A percentile compares a stretch with the other conserved stretches of the same genome.
Conservation (phyloP, 2,113 vertebrate species). For the Boulengerochromis microlepis region DNA sequence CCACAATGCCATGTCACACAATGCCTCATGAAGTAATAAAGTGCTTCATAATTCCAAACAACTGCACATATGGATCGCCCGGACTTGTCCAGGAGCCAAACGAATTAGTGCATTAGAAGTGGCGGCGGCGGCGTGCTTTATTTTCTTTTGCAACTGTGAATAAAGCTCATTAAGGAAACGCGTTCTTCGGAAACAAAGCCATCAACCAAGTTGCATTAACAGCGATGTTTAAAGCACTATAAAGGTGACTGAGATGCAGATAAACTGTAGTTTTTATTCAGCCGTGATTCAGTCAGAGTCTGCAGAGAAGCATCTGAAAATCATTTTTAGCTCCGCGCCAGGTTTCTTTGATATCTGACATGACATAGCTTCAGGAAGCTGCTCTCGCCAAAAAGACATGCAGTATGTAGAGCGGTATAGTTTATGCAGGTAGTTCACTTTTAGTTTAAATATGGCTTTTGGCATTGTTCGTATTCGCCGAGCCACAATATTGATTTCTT, state of each 20-base stretch:
- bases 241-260: conserved; percentile 10
- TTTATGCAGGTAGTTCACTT: conserved; percentile 73
- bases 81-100: conserved; percentile 47
- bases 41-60: conserved; percentile 52
- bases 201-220: conserved; percentile 32
- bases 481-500: conserved; percentile 79
- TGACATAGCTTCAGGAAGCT: conserved; percentile 61
- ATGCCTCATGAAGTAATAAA: conserved; percentile 32
- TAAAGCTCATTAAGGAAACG: conserved; percentile 44
- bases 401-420: conserved; percentile 63
- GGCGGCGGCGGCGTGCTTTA: neutral
- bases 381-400: conserved; percentile 54
- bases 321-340: neutral
- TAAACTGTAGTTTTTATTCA: conserved; percentile 1
- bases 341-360: conserved; percentile 49
- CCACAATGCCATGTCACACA: neutral
- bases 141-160: conserved; percentile 38
- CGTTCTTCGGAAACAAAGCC: conserved; percentile 33
- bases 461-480: conserved; percentile 76
- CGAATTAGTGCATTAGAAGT: conserved; percentile 34
- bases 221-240: conserved; percentile 38
- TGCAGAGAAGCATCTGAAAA: conserved; percentile 14
- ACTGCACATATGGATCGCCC: conserved; percentile 20
- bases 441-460: conserved; percentile 75
- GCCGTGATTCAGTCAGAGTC: neutral